phyloP scores from a whole-genome alignment of 2,888 invertebrate species.

The Bibio marci region DNA sequence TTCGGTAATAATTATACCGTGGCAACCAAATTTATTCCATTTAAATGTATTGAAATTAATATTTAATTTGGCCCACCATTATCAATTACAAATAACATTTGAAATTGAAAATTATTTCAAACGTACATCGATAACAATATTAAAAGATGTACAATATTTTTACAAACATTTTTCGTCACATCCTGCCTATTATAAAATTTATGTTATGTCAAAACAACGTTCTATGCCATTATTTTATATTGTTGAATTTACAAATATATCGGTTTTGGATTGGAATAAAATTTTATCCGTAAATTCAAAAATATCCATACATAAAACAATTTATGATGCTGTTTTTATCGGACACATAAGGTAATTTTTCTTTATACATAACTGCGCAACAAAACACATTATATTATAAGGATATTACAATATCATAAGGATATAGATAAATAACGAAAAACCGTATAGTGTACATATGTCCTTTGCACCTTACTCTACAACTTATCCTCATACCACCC shows the following conservation, averaged over 20 bases:
- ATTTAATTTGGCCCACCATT: slow-evolving; percentile 28
- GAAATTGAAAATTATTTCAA: slow-evolving; percentile 41
- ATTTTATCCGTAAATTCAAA: slow-evolving; percentile 25
- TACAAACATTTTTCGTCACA: slow-evolving; percentile 7
- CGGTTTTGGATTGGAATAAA: slow-evolving; percentile 31
- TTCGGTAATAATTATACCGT: slow-evolving; percentile 39
- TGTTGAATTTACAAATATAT: slow-evolving; percentile 43
- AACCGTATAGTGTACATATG: too few relatives aligned
- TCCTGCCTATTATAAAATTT: slow-evolving; percentile 24
- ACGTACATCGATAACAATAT: slow-evolving; percentile 31
- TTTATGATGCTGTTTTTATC: slow-evolving; percentile 38
- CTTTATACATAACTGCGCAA: too few relatives aligned
- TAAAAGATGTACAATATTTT: slow-evolving; percentile 26
- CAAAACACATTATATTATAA: too few relatives aligned
- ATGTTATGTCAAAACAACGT: slow-evolving; percentile 19
- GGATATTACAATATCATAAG: too few relatives aligned
- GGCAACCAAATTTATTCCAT: slow-evolving; percentile 30
- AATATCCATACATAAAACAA: slow-evolving; percentile 31
- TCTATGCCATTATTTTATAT: slow-evolving; percentile 42
- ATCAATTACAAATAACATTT: slow-evolving; percentile 36
- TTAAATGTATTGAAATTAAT: slow-evolving; percentile 26
- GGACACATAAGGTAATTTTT: slow-evolving; percentile 30
- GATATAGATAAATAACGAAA: too few relatives aligned
- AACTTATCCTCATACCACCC: too few relatives aligned
- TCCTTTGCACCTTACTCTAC: too few relatives aligned